Evolutionary conservation across 2,888 invertebrate genomes (phyloP), one percentile per base, ranked within the genome.

Genomic region (Helicoverpa assulta): DNA sequence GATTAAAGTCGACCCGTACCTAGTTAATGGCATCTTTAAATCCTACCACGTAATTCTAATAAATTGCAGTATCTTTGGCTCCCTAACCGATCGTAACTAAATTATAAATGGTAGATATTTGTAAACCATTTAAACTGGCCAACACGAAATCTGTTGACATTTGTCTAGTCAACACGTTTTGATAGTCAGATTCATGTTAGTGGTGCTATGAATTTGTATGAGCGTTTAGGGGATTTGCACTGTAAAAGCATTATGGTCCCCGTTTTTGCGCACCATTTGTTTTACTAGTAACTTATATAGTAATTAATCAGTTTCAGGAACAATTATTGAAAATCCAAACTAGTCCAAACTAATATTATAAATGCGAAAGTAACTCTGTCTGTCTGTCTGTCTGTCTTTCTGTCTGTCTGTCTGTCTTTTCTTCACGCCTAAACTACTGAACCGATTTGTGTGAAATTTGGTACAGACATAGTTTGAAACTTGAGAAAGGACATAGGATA

Each of bases 41-140:
- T 66, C 70, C 16, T 26, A 50, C 57, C 81, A 77, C 81, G 77
- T 77, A 50, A 16, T 26, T 18, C 52, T 43, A 43, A 80, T 77
- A 77, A 80, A 80, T 77, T 37, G 18, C 1, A 52, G 51, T 76
- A 77, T 61, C 53, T 55, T n/a, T 18, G 19, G n/a, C 21, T 51
- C 62, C 62, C 40, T n/a, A 55, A 52, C 21, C 54, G 40, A 67
- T 61, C 54, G 57, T 61, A 80, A 71, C 57, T 53, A 67, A 77
- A 77, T 77, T 78, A 73, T 73, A 73, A 77, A 80, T 77, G 77
- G 66, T 66, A 58, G 70, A 50, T 63, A 71, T 76, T 71, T 71
- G 64, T 55, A 58, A 26, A 43, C 19, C 54, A 63, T 77, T 70
- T 80, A 70, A 50, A 53, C 50, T 56, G 56, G 66, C 60, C 51